phyloP scores from a whole-genome alignment of 2,797 vertebrate genomes.

The Naso thynnoides region DNA sequence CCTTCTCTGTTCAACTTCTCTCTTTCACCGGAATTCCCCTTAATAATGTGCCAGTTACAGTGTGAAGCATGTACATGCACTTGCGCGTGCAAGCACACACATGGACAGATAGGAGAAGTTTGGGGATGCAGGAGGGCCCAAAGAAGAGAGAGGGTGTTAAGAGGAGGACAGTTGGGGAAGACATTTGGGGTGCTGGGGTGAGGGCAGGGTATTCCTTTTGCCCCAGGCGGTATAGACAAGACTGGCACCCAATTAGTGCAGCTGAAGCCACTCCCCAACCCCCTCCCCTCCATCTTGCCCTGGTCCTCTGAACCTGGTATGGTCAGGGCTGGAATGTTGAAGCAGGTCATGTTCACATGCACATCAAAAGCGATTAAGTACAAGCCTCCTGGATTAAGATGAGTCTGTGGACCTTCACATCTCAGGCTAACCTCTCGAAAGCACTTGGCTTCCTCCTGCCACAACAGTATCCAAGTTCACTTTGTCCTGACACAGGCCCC shows the following conservation, averaged over 20 bases:
- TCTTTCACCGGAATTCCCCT: constrained; percentile 83
- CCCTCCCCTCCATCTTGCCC: constrained; percentile 47
- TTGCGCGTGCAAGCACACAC: constrained; percentile 39
- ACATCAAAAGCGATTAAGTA: constrained; percentile 83
- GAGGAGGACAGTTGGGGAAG: constrained; percentile 60
- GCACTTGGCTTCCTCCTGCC: constrained; percentile 78
- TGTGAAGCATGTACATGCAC: constrained; percentile 60
- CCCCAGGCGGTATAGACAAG: constrained; percentile 70
- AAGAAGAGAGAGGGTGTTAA: constrained; percentile 37
- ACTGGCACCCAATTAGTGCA: constrained; percentile 72
- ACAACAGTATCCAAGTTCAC: constrained; percentile 82
- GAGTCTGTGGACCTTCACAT: constrained; percentile 79
- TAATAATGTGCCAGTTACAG: constrained; percentile 78
- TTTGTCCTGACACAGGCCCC: constrained; percentile 78
- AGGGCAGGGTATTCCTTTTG: constrained; percentile 62
- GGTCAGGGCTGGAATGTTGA: constrained; percentile 70
- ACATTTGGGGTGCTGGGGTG: constrained; percentile 47
- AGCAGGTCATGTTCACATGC: constrained; percentile 79
- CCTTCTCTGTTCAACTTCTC: constrained; percentile 78
- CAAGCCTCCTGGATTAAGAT: constrained; percentile 79
- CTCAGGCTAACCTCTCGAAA: constrained; percentile 77
- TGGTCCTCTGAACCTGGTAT: constrained; percentile 71
- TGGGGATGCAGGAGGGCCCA: constrained; percentile 29
- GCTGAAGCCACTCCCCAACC: constrained; percentile 33
- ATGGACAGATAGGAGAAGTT: constrained; percentile 32